Conservation (phyloP, 2,113 vertebrate species). For the Albula glossodonta region DNA sequence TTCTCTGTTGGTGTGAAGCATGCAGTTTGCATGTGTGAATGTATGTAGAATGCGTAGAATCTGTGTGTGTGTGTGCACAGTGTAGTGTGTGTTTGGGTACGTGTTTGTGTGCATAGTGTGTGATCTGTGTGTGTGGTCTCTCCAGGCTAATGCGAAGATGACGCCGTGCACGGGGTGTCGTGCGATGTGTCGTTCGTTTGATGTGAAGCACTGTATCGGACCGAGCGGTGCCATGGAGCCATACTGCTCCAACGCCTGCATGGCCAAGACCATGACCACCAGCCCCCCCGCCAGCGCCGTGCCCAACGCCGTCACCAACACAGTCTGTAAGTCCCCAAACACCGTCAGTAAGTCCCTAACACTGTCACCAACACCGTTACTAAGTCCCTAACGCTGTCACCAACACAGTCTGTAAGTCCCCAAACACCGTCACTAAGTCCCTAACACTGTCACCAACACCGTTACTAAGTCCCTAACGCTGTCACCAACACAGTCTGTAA, state of each 20-base stretch:
- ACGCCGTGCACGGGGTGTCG: slow-evolving; percentile 89
- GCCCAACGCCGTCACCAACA: slow-evolving; percentile 53
- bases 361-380: background rate
- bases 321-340: slow-evolving; percentile 25
- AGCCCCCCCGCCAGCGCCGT: slow-evolving; percentile 66
- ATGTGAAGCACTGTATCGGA: slow-evolving; percentile 91
- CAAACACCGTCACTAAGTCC: background rate
- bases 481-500: background rate
- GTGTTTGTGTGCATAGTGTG: too few relatives aligned
- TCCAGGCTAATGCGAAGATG: slow-evolving; percentile 89
- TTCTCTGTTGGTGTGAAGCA: too few relatives aligned
- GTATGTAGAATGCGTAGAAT: too few relatives aligned
- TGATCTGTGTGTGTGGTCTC: background rate
- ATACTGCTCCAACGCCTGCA: slow-evolving; percentile 92
- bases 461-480: background rate
- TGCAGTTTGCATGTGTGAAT: too few relatives aligned
- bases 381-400: background rate
- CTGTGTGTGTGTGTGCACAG: too few relatives aligned
- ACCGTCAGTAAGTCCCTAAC: background rate
- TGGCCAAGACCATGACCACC: slow-evolving; percentile 84
- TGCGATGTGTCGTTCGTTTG: slow-evolving; percentile 89
- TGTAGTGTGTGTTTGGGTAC: too few relatives aligned
- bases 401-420: background rate
- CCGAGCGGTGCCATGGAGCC: slow-evolving; percentile 85
- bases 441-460: background rate